Evolutionary conservation across 2,113 vertebrate species (phyloP), one percentile per base, ranked within the genome.

Genomic region (Sigmodon hispidus): DNA sequence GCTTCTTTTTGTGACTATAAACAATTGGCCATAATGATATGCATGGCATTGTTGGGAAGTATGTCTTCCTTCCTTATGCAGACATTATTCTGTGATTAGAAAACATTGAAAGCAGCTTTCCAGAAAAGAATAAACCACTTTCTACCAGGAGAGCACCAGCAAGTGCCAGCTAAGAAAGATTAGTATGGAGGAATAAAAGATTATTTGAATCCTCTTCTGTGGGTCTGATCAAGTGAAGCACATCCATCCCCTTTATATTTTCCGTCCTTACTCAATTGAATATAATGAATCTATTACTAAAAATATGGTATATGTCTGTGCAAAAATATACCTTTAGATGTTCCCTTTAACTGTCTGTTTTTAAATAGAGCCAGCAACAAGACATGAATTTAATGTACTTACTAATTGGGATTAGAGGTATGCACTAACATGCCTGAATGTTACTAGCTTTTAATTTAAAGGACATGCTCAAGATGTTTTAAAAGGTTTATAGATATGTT

Each of bases 321-420:
- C 96, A 5, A 94, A 96, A 81, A 59, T 65, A 90, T 69, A 55
- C 6, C 55, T 67, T 45, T 13, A n/a, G 26, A 69, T 85, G 79
- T 77, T 48, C 85, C 45, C 12, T 67, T 15, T 57, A 90, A 69
- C 34, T 65, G n/a, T 52, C 45, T 31, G 52, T n/a, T 72, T 96
- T 69, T 91, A 87, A 50, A 57, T 59, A 48, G 55, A 95, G 0
- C n/a, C 16, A 29, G 24, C 79, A n/a, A 83, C 2, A 65, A n/a
- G 9, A 21, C 55, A 43, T 26, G 67, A 34, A n/a, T 87, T 70
- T 70, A 40, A 26, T 70, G 34, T 40, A 26, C 19, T 70, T 70
- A 26, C 22, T 52, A 36, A 13, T 48, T 69, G 63, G 13, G 34
- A 10, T 26, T 12, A 40, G 7, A 26, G 45, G 3, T 8, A 13